These are phyloP conservation scores for Melanotus villosus DNA, from an alignment of 2,888 invertebrate species.

Conservation along the genomic window DNA sequence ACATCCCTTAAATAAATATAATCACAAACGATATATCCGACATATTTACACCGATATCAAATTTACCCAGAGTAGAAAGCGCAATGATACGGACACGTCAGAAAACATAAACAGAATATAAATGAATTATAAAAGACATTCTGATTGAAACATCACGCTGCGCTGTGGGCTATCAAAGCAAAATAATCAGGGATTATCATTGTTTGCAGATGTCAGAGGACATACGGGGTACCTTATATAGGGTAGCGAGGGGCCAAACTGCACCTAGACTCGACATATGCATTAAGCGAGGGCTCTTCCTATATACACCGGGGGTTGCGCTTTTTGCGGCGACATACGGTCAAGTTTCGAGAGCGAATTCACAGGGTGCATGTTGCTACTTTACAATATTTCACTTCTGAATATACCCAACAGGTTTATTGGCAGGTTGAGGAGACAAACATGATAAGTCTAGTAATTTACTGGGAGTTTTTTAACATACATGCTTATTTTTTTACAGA, in stretches of 20 bases:
- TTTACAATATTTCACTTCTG: constrained; percentile 29
- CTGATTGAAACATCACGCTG: constrained; percentile 64
- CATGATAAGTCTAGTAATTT: too few relatives aligned
- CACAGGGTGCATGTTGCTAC: constrained; percentile 13
- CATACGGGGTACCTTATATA: constrained; percentile 49
- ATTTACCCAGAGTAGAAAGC: not conserved
- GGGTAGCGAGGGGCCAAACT: constrained; percentile 44
- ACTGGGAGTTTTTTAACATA: too few relatives aligned
- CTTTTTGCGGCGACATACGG: constrained; percentile 66
- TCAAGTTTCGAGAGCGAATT: constrained; percentile 60
- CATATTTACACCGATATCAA: constrained; percentile 32
- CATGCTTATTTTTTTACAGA: too few relatives aligned
- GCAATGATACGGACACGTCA: constrained; percentile 36
- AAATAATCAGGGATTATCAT: constrained; percentile 68
- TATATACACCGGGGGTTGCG: constrained; percentile 56
- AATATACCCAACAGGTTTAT: constrained; percentile 48
- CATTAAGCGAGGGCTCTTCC: constrained; percentile 45
- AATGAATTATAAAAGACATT: constrained; percentile 61
- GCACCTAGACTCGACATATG: constrained; percentile 52
- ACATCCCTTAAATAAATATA: constrained; percentile 4
- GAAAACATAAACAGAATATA: constrained; percentile 51
- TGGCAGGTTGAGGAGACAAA: constrained; percentile 44
- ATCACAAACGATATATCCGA: constrained; percentile 1
- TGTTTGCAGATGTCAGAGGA: constrained; percentile 68
- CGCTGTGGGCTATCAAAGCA: constrained; percentile 65